Base-by-base conservation (phyloP, 2,888 invertebrate genomes). In the Epinotia brunnichana region DNA sequence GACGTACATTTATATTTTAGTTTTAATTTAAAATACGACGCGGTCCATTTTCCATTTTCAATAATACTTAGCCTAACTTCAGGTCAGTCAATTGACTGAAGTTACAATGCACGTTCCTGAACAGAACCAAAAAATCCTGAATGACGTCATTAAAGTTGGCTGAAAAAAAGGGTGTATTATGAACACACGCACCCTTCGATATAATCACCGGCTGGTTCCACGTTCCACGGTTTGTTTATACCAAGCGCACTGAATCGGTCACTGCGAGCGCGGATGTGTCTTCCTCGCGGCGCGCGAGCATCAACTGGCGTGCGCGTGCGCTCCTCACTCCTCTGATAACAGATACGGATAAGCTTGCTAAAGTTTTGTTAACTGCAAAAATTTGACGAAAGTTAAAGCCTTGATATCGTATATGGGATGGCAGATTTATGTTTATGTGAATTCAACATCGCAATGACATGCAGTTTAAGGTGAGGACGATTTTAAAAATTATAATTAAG, bases 231-330 rank as follows among this genome's bases (percentile, higher is more conserved):
- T 77, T 76, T 73, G 74, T 78, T 81, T 83, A 83, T 80, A 77
- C 81, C 74, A 83, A 83, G 84, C 71, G 60, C 87, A 90, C 90
- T 87, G 86, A 77, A 81, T n/a, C 74, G 74, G 83, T 85, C 84
- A 82, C 81, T 82, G 79, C 82, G 82, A 87, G 81, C 86, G 83
- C 89, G 89, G 90, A 88, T 90, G 92, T 90, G 90, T 91, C 91
- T 88, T 91, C 91, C 86, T 86, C 85, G 81, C 89, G 85, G 82
- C 91, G 92, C 89, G 84, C 92, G 89, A 87, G 80, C 92, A 92
- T 92, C 92, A 91, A 92, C 92, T 92, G 92, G 80, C 80, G 76
- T 74, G 83, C 84, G 86, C 84, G 78, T 81, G 86, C 87, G 84
- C 83, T 79, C 80, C 78, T 75, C 78, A 79, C 81, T 78, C 82